Evolutionary conservation across 2,888 invertebrate genomes (phyloP).

Genomic region (Dascillus cervinus): DNA sequence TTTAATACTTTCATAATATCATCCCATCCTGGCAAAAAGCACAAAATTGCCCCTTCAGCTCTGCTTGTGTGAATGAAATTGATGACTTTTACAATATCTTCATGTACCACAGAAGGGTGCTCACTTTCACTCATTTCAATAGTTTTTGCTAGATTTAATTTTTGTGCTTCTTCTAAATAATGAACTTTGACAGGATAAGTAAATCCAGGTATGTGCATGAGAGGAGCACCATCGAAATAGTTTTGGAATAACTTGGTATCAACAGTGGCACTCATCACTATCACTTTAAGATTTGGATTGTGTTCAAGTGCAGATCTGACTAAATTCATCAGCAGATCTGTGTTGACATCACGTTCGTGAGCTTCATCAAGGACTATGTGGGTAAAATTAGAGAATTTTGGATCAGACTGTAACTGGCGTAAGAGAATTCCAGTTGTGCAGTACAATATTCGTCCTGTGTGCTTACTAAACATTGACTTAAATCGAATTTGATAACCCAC

Average conservation of each 20-base stretch:
- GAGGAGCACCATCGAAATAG: conserved; percentile 43
- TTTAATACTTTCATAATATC: conserved; percentile 53
- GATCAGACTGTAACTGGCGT: conserved; percentile 40
- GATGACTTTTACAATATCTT: conserved; percentile 46
- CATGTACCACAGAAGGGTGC: conserved; percentile 43
- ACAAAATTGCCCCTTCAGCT: conserved; percentile 60
- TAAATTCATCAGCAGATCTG: conserved; percentile 56
- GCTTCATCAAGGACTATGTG: conserved; percentile 69
- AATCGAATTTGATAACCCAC: conserved; percentile 63
- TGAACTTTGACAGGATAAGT: conserved; percentile 53
- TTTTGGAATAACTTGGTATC: conserved; percentile 54
- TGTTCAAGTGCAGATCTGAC: conserved; percentile 47
- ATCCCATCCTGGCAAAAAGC: conserved; percentile 69
- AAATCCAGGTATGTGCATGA: conserved; percentile 44
- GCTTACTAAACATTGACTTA: conserved; percentile 45
- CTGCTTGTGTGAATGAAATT: conserved; percentile 50
- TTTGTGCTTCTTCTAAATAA: conserved; percentile 49
- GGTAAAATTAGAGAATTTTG: conserved; percentile 48
- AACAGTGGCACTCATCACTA: conserved; percentile 69
- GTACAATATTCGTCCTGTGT: conserved; percentile 55
- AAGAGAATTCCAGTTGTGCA: conserved; percentile 57
- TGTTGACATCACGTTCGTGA: conserved; percentile 63
- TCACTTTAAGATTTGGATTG: conserved; percentile 51
- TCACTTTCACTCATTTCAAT: conserved; percentile 33
- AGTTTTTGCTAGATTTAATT: conserved; percentile 36